Evolutionary conservation across 53 echinoderm and acorn worm species (phyloP).

Genomic region (Pentamera pediparva): DNA sequence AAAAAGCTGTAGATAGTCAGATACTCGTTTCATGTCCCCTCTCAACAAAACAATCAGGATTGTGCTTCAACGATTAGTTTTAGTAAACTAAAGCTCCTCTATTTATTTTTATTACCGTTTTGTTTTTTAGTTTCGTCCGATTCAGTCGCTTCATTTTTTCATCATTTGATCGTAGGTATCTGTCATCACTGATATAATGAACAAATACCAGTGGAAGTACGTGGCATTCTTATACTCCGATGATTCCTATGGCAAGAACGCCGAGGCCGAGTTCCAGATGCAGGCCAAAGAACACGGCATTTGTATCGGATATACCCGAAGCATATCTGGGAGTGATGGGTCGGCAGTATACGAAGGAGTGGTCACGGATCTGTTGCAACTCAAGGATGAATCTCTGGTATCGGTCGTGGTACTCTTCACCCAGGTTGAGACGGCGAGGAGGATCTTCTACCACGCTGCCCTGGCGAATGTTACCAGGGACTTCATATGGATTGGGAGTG

Average conservation of each 20-base stretch:
- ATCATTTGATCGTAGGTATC: slow-evolving; percentile 55
- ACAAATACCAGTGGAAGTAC: slow-evolving; percentile 75
- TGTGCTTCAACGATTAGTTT: no score
- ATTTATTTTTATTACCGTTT: no score
- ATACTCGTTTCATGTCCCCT: no score
- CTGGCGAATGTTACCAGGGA: slow-evolving; percentile 31
- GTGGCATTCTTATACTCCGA: slow-evolving; percentile 89
- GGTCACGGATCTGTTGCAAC: not conserved
- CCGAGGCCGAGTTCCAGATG: slow-evolving; percentile 52
- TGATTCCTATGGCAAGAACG: slow-evolving; percentile 85
- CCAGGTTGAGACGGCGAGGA: slow-evolving; percentile 60
- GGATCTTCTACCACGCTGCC: slow-evolving; percentile 53
- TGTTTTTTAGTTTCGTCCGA: no score
- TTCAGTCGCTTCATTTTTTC: no score
- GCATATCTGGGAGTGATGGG: slow-evolving; percentile 44
- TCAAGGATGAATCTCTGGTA: not conserved
- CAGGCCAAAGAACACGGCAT: slow-evolving; percentile 45
- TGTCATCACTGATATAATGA: slow-evolving; percentile 67
- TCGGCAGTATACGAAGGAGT: not conserved
- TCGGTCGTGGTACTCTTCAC: slow-evolving; percentile 80
- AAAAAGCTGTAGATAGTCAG: no score
- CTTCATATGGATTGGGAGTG: slow-evolving; percentile 98
- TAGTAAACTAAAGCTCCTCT: no score
- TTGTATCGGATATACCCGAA: slow-evolving; percentile 62
- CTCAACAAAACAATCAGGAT: no score